These are phyloP conservation scores for Nyctereutes procyonoides DNA, from an alignment of 2,113 vertebrate genomes.

Conservation along the genomic window DNA sequence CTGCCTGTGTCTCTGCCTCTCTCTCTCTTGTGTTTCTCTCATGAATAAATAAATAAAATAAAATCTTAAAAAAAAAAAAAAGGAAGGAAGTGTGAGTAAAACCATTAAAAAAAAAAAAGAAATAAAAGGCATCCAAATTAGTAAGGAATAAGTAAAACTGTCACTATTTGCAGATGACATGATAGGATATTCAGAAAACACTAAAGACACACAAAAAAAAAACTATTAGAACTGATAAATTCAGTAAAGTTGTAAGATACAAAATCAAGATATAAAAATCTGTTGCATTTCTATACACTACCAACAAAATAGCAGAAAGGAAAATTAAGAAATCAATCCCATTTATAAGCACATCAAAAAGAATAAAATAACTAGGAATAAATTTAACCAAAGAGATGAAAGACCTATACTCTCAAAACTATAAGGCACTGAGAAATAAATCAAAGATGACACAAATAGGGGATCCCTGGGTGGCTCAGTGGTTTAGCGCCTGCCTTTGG, in stretches of 20 bases:
- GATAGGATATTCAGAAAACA: neutral
- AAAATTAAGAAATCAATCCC: neutral
- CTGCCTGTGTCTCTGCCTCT: too few species aligned
- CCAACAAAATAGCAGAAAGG: neutral
- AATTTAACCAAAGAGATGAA: neutral
- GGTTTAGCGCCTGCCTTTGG: too few species aligned
- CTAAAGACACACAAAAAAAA: neutral
- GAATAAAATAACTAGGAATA: neutral
- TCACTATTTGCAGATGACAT: neutral
- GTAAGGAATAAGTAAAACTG: neutral
- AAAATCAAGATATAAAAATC: neutral
- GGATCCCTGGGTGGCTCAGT: too few species aligned
- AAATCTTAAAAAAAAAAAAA: too few species aligned
- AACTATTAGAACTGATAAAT: neutral
- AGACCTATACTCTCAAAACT: neutral
- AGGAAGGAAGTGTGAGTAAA: too few species aligned
- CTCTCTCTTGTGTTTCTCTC: too few species aligned
- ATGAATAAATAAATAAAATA: too few species aligned
- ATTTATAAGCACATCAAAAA: neutral
- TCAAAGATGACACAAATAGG: neutral
- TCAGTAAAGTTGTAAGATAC: neutral
- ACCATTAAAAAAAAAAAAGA: neutral
- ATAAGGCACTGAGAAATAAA: neutral
- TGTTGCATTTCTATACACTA: neutral
- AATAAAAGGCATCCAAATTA: neutral